A percentile compares a stretch with the other conserved stretches of the same genome.
Conservation (phyloP, 1,140 invertebrate genomes). For the Melipona quadrifasciata region DNA sequence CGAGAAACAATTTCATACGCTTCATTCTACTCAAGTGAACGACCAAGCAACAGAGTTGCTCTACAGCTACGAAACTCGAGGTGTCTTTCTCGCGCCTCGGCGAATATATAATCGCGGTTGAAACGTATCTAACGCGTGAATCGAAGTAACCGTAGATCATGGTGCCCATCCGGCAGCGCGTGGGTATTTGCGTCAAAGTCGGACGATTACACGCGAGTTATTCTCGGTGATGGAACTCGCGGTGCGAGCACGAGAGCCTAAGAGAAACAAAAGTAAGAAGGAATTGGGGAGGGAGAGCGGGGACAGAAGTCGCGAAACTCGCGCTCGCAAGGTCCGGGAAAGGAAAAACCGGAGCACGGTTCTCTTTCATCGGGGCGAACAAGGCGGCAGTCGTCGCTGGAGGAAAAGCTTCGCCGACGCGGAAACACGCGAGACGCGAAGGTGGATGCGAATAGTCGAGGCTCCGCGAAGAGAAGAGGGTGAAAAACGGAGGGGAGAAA, state of each 20-base stretch:
- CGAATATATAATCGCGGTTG: too few species aligned
- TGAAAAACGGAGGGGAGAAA: not conserved
- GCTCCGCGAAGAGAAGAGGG: too few species aligned
- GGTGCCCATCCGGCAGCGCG: not conserved
- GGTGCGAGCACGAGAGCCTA: not conserved
- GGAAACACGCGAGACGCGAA: not conserved
- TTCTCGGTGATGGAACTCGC: not conserved
- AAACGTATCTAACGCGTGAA: not conserved
- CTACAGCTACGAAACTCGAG: not conserved
- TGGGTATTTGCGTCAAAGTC: not conserved
- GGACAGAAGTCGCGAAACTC: constrained; percentile 7
- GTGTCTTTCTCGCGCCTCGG: not conserved
- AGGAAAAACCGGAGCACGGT: not conserved
- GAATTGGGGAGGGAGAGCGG: too few species aligned
- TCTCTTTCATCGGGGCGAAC: not conserved
- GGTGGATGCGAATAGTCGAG: not conserved
- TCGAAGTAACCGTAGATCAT: not conserved
- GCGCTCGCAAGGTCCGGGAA: not conserved
- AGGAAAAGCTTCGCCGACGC: constrained; percentile 14
- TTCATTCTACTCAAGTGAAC: not conserved
- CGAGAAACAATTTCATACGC: not conserved
- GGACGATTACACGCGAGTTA: not conserved
- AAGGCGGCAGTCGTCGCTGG: not conserved
- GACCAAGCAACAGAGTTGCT: not conserved
- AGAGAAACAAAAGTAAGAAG: not conserved